These are phyloP conservation scores for Drosophila equinoxialis DNA, from an alignment of 1,140 invertebrate species.

Conservation along the genomic window DNA sequence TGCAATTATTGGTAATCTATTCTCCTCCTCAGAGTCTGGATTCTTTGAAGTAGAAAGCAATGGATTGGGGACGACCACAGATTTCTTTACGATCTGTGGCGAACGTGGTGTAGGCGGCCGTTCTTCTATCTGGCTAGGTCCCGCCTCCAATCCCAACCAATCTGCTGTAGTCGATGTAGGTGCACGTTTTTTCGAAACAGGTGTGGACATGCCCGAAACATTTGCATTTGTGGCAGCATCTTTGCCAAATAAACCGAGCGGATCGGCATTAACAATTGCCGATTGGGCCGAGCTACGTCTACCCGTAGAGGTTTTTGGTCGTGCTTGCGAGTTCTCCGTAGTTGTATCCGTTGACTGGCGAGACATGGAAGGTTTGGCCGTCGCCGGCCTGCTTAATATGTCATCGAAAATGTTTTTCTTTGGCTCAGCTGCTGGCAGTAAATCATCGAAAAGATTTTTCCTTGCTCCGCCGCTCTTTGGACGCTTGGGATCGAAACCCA, in stretches of 20 bases:
- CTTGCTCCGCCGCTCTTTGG: slow-evolving; percentile 63
- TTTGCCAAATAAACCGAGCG: slow-evolving; percentile 67
- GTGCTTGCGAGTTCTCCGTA: slow-evolving; percentile 66
- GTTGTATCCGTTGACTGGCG: slow-evolving; percentile 80
- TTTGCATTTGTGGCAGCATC: slow-evolving; percentile 57
- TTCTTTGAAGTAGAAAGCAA: slow-evolving; percentile 14
- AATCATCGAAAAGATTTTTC: slow-evolving; percentile 59
- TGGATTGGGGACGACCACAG: neutral
- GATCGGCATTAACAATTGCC: slow-evolving; percentile 58
- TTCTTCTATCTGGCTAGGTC: slow-evolving; percentile 27
- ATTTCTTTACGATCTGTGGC: slow-evolving; percentile 17
- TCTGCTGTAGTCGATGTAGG: slow-evolving; percentile 65
- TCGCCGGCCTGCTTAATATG: slow-evolving; percentile 53
- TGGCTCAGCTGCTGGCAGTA: slow-evolving; percentile 53
- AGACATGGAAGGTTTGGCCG: slow-evolving; percentile 66
- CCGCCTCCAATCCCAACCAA: slow-evolving; percentile 72
- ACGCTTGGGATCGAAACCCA: slow-evolving; percentile 81
- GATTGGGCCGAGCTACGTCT: slow-evolving; percentile 70
- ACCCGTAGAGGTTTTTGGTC: slow-evolving; percentile 72
- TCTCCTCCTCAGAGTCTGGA: slow-evolving; percentile 42
- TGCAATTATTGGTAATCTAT: neutral
- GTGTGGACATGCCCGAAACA: slow-evolving; percentile 68
- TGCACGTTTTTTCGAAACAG: slow-evolving; percentile 62
- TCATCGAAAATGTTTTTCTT: slow-evolving; percentile 70
- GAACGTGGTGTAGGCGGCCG: slow-evolving; percentile 30